Percentiles rank a stretch among this genome's conserved stretches.
phyloP scores from a whole-genome alignment of 92 coral and sea anemone genomes.

The Porites rus region DNA sequence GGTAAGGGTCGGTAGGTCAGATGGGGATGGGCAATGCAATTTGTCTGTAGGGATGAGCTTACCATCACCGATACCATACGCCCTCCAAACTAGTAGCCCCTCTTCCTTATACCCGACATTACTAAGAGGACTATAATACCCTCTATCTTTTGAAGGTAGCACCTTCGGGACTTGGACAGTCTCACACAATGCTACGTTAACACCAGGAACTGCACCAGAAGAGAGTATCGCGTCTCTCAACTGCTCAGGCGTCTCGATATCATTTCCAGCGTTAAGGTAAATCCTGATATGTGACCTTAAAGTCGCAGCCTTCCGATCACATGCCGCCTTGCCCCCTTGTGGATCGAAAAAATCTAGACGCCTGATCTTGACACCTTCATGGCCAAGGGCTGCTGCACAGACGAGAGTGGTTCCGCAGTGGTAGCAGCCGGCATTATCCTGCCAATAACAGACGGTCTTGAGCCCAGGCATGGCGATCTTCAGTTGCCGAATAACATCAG shows the following conservation, averaged over 20 bases:
- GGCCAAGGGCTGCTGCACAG: conserved; percentile 33
- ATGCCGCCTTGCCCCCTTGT: conserved; percentile 63
- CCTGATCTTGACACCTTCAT: conserved; percentile 44
- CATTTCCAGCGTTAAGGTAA: conserved; percentile 61
- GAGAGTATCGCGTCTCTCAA: conserved; percentile 72
- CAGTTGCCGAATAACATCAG: conserved; percentile 51
- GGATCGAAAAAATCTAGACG: conserved; percentile 66
- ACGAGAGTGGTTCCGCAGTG: conserved; percentile 37
- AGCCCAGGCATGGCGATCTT: conserved; percentile 34
- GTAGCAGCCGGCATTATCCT: conserved; percentile 45
- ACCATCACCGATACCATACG: conserved; percentile 21
- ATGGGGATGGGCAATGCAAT: conserved; percentile 53
- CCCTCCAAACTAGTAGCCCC: conserved; percentile 51
- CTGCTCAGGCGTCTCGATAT: conserved; percentile 72
- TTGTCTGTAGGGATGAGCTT: conserved; percentile 39
- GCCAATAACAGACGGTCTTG: conserved; percentile 20
- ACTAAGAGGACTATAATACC: conserved; percentile 34
- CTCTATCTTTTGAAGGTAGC: conserved; percentile 49
- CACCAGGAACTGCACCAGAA: conserved; percentile 72
- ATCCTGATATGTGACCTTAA: conserved; percentile 27
- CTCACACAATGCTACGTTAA: conserved; percentile 63
- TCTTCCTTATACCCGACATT: conserved; percentile 61
- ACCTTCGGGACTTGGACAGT: conserved; percentile 51
- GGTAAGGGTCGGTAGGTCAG: conserved; percentile 56
- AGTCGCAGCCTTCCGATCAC: conserved; percentile 59